These are phyloP conservation scores for Solen grandis DNA, from an alignment of 1,140 invertebrate genomes.

Conservation along the genomic window DNA sequence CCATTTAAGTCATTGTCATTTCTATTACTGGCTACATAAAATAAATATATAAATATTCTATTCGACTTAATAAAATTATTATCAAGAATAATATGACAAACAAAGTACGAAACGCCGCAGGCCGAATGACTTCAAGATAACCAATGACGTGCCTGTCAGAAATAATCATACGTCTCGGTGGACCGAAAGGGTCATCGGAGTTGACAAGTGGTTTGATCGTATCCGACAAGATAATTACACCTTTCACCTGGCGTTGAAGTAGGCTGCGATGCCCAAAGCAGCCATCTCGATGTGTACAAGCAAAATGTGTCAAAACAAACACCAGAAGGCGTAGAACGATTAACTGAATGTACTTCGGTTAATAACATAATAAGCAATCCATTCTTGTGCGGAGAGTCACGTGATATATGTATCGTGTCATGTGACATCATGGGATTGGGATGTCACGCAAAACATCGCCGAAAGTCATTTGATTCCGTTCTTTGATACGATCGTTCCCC, in stretches of 20 bases:
- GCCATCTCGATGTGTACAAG: conserved; percentile 6
- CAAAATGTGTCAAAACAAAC: conserved; percentile 50
- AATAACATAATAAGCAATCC: conserved; percentile 52
- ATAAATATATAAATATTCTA: no score
- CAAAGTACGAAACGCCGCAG: no score
- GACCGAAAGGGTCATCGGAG: conserved; percentile 23
- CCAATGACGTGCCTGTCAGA: no score
- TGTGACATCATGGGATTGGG: neutral
- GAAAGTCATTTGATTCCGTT: conserved; percentile 7
- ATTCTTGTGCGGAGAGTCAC: no score
- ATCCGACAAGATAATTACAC: conserved; percentile 51
- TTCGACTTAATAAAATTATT: no score
- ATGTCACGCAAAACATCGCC: conserved; percentile 40
- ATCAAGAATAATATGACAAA: no score
- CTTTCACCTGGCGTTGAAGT: conserved; percentile 25
- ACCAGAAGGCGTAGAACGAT: conserved; percentile 10
- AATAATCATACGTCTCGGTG: conserved; percentile 12
- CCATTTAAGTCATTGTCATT: no score
- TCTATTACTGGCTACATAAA: no score
- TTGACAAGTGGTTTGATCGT: conserved; percentile 1
- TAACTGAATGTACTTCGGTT: conserved; percentile 31
- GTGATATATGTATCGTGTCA: neutral
- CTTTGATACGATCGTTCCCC: neutral
- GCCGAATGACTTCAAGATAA: no score
- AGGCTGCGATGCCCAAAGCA: neutral